phyloP scores from a whole-genome alignment of 2,888 invertebrate genomes.

The Bugula neritina region DNA sequence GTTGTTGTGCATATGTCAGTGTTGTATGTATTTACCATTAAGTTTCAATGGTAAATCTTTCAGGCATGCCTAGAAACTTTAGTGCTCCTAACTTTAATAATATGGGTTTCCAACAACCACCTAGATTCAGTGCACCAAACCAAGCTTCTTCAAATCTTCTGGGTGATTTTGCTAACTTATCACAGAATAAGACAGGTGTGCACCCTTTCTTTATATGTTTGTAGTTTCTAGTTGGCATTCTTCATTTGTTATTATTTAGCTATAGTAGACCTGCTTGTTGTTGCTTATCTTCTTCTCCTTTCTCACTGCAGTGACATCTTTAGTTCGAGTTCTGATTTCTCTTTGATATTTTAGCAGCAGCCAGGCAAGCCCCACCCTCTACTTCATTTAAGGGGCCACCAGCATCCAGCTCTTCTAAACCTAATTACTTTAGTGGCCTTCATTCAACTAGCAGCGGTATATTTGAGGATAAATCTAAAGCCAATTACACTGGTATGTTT shows the following conservation, averaged over 20 bases:
- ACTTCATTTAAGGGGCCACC: background rate
- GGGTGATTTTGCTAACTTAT: background rate
- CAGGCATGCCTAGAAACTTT: conserved; percentile 23
- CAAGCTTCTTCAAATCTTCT: background rate
- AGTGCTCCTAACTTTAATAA: conserved; percentile 19
- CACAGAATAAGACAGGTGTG: background rate
- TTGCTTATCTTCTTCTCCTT: too few relatives aligned
- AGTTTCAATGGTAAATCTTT: background rate
- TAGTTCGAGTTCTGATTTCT: too few relatives aligned
- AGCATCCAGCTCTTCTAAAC: background rate
- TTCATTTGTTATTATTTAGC: background rate
- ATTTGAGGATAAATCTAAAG: conserved; percentile 5
- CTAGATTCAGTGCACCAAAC: conserved; percentile 12
- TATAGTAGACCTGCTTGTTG: too few relatives aligned
- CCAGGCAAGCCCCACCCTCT: background rate
- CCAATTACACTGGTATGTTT: background rate
- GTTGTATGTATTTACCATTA: background rate
- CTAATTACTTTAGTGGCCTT: conserved; percentile 8
- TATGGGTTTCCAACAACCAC: background rate
- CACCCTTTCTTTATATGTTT: too few relatives aligned
- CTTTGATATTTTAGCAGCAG: too few relatives aligned
- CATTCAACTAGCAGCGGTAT: background rate
- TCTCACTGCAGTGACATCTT: too few relatives aligned
- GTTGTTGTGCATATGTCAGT: background rate
- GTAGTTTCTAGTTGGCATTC: too few relatives aligned